Evolutionary conservation across 2,797 vertebrate species (phyloP), one percentile per base, ranked within the genome.

Genomic region (Enteromius argenteus): DNA sequence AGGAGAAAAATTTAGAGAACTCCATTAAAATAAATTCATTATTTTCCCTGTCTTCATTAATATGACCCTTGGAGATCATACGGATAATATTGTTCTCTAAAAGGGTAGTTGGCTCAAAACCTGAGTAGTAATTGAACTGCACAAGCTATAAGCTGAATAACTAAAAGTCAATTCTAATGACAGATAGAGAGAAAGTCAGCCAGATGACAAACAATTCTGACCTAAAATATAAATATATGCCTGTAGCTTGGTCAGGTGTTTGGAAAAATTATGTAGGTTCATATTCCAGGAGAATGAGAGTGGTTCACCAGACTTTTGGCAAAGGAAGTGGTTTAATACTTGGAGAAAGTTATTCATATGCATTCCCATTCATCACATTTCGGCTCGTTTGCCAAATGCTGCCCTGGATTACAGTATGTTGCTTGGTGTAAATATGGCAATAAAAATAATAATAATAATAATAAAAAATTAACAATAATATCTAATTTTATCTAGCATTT

Each of bases 21-120:
- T 92, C 86, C 90, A 92, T 93, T 93, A 92, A 88, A 91, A 87
- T 87, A 89, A 90, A 92, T 93, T 90, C 85, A 93, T 92, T 88
- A 90, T 93, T 92, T 90, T 92, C 89, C 90, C 89, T 89, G 84
- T 86, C 79, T 86, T 90, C 79, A 87, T 89, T 89, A 87, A 92
- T 91, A 89, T 91, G 91, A 90, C 90, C 89, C 87, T 85, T 60
- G 85, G 88, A 89, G 84, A 84, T 56, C 39, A 64, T 62, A 51
- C 49, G 49, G 72, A 79, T 66, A 78, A 44, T 68, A 73, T 78
- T 58, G 66, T 81, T 60, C 32, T 71, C 78, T 84, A 83, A 84
- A 84, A 84, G 82, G 53, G 23, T 75, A 79, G 66, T 79, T 84
- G 82, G 82, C 82, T 72, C 75, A 17, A 71, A 79, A 84, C 66